These are phyloP conservation scores for Urosaurus nigricauda DNA, from an alignment of 2,797 vertebrate species.

Conservation along the genomic window DNA sequence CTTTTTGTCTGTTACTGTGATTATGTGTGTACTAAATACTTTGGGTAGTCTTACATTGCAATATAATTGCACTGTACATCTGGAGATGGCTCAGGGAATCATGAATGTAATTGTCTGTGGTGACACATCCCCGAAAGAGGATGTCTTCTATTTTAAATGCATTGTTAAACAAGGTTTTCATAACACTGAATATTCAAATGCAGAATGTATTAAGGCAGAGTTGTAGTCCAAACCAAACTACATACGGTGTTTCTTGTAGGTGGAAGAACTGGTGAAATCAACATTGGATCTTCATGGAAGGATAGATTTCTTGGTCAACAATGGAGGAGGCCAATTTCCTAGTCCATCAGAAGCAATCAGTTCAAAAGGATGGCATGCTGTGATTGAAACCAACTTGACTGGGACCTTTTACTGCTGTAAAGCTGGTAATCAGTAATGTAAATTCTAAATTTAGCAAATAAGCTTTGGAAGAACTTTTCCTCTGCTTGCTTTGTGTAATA, in stretches of 20 bases:
- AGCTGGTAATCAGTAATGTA: slow-evolving; percentile 80
- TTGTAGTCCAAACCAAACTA: not conserved
- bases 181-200: not conserved
- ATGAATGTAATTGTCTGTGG: not conserved
- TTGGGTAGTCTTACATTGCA: not conserved
- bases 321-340: slow-evolving; percentile 92
- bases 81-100: no score
- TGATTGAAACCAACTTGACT: slow-evolving; percentile 94
- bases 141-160: not conserved
- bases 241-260: slow-evolving; percentile 79
- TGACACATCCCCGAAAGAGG: not conserved
- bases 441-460: not conserved
- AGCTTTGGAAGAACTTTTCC: slow-evolving; percentile 23
- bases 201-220: no score
- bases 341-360: slow-evolving; percentile 83
- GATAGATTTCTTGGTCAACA: slow-evolving; percentile 94
- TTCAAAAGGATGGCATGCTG: slow-evolving; percentile 93
- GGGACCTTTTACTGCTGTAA: slow-evolving; percentile 95
- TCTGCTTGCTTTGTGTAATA: not conserved
- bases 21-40: not conserved
- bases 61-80: not conserved
- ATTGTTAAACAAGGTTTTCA: not conserved
- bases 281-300: slow-evolving; percentile 83
- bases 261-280: slow-evolving; percentile 86
- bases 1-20: not conserved